phyloP scores from a whole-genome alignment of 2,113 vertebrate genomes.

The Conger conger region DNA sequence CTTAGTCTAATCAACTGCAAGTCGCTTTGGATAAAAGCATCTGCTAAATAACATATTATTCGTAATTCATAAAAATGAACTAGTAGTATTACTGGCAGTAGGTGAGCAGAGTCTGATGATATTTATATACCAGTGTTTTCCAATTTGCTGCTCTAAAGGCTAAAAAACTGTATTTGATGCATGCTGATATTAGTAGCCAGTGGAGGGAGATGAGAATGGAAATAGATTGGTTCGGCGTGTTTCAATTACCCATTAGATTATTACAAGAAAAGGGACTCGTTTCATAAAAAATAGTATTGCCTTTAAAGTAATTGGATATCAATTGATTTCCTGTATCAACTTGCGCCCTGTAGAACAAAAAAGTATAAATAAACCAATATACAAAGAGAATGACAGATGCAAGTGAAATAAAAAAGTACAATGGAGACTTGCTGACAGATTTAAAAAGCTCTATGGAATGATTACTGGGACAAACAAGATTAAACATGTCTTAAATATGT shows the following conservation, averaged over 20 bases:
- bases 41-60: no score
- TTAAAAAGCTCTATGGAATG: neutral
- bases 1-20: no score
- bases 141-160: no score
- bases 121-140: no score
- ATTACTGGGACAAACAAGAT: neutral
- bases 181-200: no score
- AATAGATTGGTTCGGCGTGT: neutral
- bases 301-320: neutral
- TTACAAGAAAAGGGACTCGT: neutral
- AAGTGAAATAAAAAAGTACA: neutral
- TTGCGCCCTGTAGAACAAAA: neutral
- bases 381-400: neutral
- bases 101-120: no score
- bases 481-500: neutral
- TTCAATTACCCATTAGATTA: neutral
- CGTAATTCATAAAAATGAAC: no score
- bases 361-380: neutral
- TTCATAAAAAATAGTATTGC: neutral
- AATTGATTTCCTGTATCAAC: conserved; percentile 2
- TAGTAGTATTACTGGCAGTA: no score
- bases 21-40: no score
- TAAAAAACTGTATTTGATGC: no score
- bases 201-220: no score
- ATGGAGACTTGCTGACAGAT: neutral